phyloP scores from a whole-genome alignment of 2,113 vertebrate species.

The Lethenteron camtschaticum region DNA sequence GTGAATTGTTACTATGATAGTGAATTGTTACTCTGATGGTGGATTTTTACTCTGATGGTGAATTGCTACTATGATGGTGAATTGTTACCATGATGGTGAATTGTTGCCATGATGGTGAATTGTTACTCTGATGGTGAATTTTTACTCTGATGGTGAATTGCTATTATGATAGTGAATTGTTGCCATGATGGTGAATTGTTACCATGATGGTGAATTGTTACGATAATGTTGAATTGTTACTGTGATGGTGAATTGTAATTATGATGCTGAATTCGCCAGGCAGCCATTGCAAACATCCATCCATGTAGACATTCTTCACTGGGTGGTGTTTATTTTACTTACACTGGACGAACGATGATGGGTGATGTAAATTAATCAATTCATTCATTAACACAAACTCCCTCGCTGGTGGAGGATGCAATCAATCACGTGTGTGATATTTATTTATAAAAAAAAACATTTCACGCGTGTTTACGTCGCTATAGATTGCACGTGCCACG shows the following conservation, averaged over 20 bases:
- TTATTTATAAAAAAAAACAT: too few relatives aligned
- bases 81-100: background rate
- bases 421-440: too few relatives aligned
- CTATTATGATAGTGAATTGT: background rate
- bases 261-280: background rate
- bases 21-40: background rate
- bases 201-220: background rate
- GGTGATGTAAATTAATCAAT: too few relatives aligned
- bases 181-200: background rate
- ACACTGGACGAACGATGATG: too few relatives aligned
- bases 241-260: background rate
- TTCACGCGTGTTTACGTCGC: too few relatives aligned
- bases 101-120: background rate
- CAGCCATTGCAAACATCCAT: background rate
- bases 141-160: background rate
- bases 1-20: background rate
- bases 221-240: background rate
- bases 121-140: background rate
- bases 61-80: background rate
- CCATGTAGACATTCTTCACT: background rate
- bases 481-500: too few relatives aligned
- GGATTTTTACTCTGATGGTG: background rate
- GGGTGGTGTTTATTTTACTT: background rate
- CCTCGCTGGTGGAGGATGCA: too few relatives aligned
- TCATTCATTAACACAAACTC: too few relatives aligned